A percentile compares a stretch with the other conserved stretches of the same genome.
Conservation (phyloP, 2,888 invertebrate species). For the Halictus ligatus region DNA sequence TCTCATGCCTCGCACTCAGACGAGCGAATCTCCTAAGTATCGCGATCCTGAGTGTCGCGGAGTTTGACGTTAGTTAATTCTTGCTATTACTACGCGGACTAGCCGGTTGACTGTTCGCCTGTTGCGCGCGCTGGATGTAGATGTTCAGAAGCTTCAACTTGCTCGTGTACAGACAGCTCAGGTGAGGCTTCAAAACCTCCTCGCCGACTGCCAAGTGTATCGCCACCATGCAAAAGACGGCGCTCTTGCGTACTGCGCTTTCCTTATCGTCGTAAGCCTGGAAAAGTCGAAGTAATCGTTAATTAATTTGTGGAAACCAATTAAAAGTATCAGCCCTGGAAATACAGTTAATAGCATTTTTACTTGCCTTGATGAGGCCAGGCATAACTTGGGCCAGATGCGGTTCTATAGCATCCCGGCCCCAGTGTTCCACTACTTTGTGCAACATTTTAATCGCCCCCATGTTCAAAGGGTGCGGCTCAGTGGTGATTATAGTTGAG, state of each 20-base stretch:
- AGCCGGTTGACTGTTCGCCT: constrained; percentile 84
- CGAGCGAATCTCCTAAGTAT: constrained; percentile 81
- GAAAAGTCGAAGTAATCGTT: constrained; percentile 55
- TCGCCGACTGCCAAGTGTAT: constrained; percentile 96
- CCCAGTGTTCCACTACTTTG: constrained; percentile 92
- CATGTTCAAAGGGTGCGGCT: constrained; percentile 94
- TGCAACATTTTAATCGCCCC: constrained; percentile 97
- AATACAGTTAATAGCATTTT: background rate
- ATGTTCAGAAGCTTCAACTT: constrained; percentile 94
- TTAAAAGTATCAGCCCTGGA: background rate
- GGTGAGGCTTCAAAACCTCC: constrained; percentile 92
- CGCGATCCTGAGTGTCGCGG: constrained; percentile 80
- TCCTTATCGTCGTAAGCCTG: constrained; percentile 96
- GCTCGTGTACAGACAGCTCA: constrained; percentile 93
- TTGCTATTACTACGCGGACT: constrained; percentile 83
- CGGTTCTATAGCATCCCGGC: constrained; percentile 89
- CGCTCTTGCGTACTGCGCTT: constrained; percentile 97
- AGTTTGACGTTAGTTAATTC: constrained; percentile 80
- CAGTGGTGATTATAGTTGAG: constrained; percentile 94
- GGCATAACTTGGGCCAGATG: constrained; percentile 93
- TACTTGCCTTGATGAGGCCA: constrained; percentile 91
- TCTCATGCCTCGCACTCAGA: constrained; percentile 78
- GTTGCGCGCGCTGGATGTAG: constrained; percentile 89
- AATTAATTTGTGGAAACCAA: background rate
- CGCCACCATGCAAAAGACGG: constrained; percentile 98